A percentile compares a stretch with the other conserved stretches of the same genome.
phyloP scores from a whole-genome alignment of 92 coral and sea anemone species.

The Scolanthus callimorphus region DNA sequence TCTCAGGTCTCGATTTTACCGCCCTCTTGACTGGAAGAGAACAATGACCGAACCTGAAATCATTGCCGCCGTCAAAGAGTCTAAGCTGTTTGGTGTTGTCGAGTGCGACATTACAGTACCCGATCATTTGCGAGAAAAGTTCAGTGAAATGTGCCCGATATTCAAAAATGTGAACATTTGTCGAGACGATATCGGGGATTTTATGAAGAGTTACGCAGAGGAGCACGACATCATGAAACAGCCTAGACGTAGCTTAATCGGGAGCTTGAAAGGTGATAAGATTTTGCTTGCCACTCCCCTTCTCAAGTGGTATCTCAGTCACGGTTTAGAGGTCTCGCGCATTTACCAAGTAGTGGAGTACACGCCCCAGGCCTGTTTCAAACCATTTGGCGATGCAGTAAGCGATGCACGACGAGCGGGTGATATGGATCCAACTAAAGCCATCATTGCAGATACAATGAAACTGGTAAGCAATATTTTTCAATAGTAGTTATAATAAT shows the following conservation, averaged over 20 bases:
- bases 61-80: conserved; percentile 2
- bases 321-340: too few species aligned
- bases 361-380: too few species aligned
- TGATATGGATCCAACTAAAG: too few species aligned
- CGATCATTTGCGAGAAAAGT: background rate
- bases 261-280: too few species aligned
- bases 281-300: conserved; percentile 55
- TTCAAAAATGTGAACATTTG: conserved; percentile 25
- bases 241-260: conserved; percentile 6
- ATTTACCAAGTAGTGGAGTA: too few species aligned
- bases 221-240: conserved; percentile 11
- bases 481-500: too few species aligned
- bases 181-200: conserved; percentile 29
- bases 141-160: conserved; percentile 18
- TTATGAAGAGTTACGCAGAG: conserved; percentile 13
- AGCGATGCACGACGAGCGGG: too few species aligned
- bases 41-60: conserved; percentile 6
- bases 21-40: conserved; percentile 8
- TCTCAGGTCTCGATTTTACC: background rate
- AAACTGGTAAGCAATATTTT: too few species aligned
- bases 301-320: conserved; percentile 42
- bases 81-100: conserved; percentile 19
- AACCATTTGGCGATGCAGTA: too few species aligned
- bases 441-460: conserved; percentile 34
- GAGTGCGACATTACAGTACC: conserved; percentile 32